Base-by-base conservation (phyloP, 2,888 invertebrate genomes). In the Epinotia ramella region DNA sequence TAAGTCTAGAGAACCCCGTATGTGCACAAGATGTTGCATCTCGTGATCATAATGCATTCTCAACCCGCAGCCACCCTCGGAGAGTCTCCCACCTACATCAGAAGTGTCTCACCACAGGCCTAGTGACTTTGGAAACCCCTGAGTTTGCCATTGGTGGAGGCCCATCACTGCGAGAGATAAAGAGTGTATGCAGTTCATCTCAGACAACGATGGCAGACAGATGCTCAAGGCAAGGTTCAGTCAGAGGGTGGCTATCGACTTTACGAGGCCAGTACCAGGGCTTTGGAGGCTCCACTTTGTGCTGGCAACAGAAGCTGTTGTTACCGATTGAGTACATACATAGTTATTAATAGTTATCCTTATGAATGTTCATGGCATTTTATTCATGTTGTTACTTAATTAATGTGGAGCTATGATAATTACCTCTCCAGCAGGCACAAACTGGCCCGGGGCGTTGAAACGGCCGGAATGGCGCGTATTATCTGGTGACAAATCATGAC, bases 1-100 rank as follows among this genome's bases (percentile, higher is more conserved):
- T 87, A 87, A 90, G 92, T 92, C 91, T 89, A 90, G 93, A 94
- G 94, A 93, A 93, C 86, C 84, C 87, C 79, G 82, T 91, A 93
- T 91, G 91, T 82, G 84, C 86, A 89, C 87, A 87, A 93, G 87
- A 85, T 80, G 16, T 13, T 16, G 44, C 1, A 73, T 84, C 84
- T 91, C 88, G 84, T 87, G 87, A 86, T 80, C 92, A 93, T 91
- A 93, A 88, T 84, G 87, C 82, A 83, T 91, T 92, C 94, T 92
- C 94, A 88, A 86, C 82, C 84, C 83, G 83, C 77, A 79, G 83
- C 87, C 84, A 88, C 87, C 84, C 91, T 90, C 89, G 81, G 86
- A 91, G 85, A 89, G 90, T 83, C 89, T 79, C 75, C 76, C 73
- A 72, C 83, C 81, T 60, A 76, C 82, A 86, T 84, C 85, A 73